phyloP scores from a whole-genome alignment of 2,888 invertebrate species.

The Rotaria socialis region DNA sequence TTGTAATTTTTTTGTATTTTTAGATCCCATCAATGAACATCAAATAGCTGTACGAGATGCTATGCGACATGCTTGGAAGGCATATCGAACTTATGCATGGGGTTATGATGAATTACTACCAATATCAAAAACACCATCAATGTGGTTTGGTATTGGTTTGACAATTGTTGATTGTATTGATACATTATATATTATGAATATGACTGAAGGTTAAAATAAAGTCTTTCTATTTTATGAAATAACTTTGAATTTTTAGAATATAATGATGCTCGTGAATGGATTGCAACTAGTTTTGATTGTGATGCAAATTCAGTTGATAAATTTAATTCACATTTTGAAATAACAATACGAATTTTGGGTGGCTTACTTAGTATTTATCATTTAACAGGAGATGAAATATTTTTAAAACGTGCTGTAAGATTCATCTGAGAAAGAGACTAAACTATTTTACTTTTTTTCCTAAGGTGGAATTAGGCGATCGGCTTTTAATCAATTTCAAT shows the following conservation, averaged over 20 bases:
- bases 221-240: too few species aligned
- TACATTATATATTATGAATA: slow-evolving; percentile 91
- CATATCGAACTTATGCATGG: slow-evolving; percentile 93
- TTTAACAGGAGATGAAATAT: slow-evolving; percentile 82
- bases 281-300: slow-evolving; percentile 60
- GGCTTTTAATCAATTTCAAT: slow-evolving; percentile 79
- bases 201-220: slow-evolving; percentile 61
- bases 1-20: not conserved
- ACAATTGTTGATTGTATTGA: slow-evolving; percentile 94
- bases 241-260: slow-evolving; percentile 28
- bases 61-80: slow-evolving; percentile 80
- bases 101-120: slow-evolving; percentile 94
- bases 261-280: slow-evolving; percentile 89
- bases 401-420: slow-evolving; percentile 70
- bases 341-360: slow-evolving; percentile 92
- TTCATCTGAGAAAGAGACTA: not conserved
- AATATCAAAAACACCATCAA: slow-evolving; percentile 74
- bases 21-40: slow-evolving; percentile 41
- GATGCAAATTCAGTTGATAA: slow-evolving; percentile 57
- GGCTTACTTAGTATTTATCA: slow-evolving; percentile 87
- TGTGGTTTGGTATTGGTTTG: slow-evolving; percentile 63
- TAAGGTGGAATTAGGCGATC: slow-evolving; percentile 71
- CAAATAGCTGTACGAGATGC: slow-evolving; percentile 45
- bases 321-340: slow-evolving; percentile 94
- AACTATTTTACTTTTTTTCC: not conserved